Percentiles rank a stretch among this genome's conserved stretches.
These are phyloP conservation scores for Silurus meridionalis DNA, from an alignment of 2,113 vertebrate genomes.

Conservation along the genomic window DNA sequence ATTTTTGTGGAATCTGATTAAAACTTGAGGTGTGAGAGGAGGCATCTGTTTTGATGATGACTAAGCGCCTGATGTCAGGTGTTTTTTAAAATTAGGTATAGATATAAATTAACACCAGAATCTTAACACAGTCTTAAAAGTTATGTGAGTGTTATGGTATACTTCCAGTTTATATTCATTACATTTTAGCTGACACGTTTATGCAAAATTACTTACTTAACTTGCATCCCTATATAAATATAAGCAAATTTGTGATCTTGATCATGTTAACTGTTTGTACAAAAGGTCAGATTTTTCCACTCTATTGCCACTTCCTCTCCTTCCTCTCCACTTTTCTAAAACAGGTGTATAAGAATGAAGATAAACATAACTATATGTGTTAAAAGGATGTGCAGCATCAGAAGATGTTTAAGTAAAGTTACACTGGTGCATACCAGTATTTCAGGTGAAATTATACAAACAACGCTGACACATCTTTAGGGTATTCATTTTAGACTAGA, in stretches of 20 bases:
- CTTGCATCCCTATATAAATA: neutral
- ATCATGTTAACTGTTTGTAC: neutral
- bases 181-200: neutral
- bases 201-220: neutral
- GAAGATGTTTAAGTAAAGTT: neutral
- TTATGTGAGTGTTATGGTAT: neutral
- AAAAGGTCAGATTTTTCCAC: neutral
- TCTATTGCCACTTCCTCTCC: neutral
- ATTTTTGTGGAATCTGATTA: conserved; percentile 3
- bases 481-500: neutral
- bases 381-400: neutral
- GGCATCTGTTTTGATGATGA: conserved; percentile 4
- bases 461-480: neutral
- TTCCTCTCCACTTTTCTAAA: too few species aligned
- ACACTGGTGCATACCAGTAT: neutral
- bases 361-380: neutral
- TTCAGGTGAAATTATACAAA: neutral
- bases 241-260: neutral
- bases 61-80: neutral
- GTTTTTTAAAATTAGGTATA: neutral
- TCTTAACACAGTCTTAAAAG: neutral
- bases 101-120: neutral
- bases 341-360: neutral
- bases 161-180: neutral
- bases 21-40: conserved; percentile 2